Evolutionary conservation across 2,113 vertebrate species (phyloP), one percentile per base, ranked within the genome.

Genomic region (Saccopteryx leptura): DNA sequence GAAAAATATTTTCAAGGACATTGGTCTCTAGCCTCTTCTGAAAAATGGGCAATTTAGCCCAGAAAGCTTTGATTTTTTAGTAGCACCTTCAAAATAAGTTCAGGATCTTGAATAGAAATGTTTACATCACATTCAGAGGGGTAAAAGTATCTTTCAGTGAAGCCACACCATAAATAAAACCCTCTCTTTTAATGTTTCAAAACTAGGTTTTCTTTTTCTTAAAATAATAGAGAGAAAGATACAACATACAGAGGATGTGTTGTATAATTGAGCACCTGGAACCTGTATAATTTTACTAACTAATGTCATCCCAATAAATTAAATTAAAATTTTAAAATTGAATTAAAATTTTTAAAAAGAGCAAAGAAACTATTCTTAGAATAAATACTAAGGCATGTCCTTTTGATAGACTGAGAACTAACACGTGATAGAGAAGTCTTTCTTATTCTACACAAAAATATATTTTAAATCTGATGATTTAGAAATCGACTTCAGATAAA

Each of bases 31-130:
- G 17, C 31, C 11, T 63, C 6, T 72, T 74, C 50, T 74, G 75
- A 21, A 7, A 39, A 28, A 63, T 61, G 7, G 24, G 46, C 46
- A 39, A 58, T 10, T 52, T 63, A 54, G 56, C 10, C 31, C 63
- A 92, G 79, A 92, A 83, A 74, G 24, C n/a, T 90, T 80, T 90
- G 12, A 65, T 74, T 83, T 83, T 75, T 75, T 15, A 50, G 21
- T 58, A 71, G 19, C 18, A n/a, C 52, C 8, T 31, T 63, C n/a
- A 48, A 12, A 28, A 23, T 63, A 74, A 68, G 7, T 48, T 71
- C 28, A 50, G 26, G 19, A 50, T 26, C 24, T 50, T 61, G 31
- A 48, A 23, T 92, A 52, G 21, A 65, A 92, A 83, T n/a, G 31
- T 46, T 21, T 54, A 39, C 39, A n/a, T 46, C 24, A 15, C 24